A percentile compares a stretch with the other conserved stretches of the same genome.
Evolutionary conservation across 2,113 vertebrate species (phyloP).

Genomic region (Epinephelus moara): DNA sequence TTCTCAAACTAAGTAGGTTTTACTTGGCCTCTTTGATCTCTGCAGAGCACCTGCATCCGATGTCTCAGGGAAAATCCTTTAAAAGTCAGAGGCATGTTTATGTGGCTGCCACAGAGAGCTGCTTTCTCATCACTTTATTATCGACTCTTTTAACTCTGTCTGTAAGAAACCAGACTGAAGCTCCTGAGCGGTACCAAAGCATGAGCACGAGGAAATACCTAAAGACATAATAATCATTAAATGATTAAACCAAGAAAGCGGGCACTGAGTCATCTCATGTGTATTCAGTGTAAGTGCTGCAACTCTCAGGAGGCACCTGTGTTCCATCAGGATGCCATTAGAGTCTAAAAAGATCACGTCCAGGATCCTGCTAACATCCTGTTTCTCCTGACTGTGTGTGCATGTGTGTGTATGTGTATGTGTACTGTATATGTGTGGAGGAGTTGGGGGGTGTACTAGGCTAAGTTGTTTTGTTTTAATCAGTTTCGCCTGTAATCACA

Average conservation of each 20-base stretch:
- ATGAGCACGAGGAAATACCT: constrained; percentile 71
- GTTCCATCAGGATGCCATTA: constrained; percentile 79
- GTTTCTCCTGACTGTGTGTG: constrained; percentile 61
- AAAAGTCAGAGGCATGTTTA: constrained; percentile 78
- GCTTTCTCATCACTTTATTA: constrained; percentile 78
- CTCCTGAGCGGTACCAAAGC: constrained; percentile 52
- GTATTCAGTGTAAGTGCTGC: constrained; percentile 58
- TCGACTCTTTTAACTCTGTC: constrained; percentile 69
- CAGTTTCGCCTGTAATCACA: constrained; percentile 81
- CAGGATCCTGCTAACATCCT: constrained; percentile 74
- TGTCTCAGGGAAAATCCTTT: constrained; percentile 82
- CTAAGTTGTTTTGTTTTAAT: constrained; percentile 82
- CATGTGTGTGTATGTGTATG: constrained; percentile 41
- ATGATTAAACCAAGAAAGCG: constrained; percentile 73
- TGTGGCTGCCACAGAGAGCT: constrained; percentile 71
- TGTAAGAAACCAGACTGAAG: constrained; percentile 48
- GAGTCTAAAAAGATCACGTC: constrained; percentile 71
- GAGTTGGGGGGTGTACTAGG: constrained; percentile 19
- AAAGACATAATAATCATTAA: constrained; percentile 81
- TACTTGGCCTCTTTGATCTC: constrained; percentile 80
- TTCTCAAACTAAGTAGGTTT: constrained; percentile 69
- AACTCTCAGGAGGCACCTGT: constrained; percentile 79
- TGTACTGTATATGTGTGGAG: constrained; percentile 51
- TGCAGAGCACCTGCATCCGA: constrained; percentile 80
- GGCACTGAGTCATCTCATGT: constrained; percentile 74